Percentiles rank a stretch among this genome's conserved stretches.
These are phyloP conservation scores for Protobothrops mucrosquamatus DNA, from an alignment of 2,113 vertebrate genomes.

Conservation along the genomic window DNA sequence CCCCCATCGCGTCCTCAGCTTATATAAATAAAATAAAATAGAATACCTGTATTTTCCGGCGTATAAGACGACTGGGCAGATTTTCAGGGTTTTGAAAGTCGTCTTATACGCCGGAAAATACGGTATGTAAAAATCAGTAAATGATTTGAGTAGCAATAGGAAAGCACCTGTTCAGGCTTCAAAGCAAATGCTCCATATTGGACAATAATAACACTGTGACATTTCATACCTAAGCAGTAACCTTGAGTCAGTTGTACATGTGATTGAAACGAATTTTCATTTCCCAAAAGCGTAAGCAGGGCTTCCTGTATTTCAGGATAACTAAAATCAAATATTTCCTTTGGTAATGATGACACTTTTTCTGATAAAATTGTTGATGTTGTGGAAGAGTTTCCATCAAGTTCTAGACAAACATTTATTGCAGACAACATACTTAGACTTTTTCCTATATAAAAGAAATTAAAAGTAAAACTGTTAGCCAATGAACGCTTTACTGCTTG, in stretches of 20 bases:
- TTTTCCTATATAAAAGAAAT: slow-evolving; percentile 37
- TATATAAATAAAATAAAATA: too few relatives aligned
- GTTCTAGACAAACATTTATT: slow-evolving; percentile 77
- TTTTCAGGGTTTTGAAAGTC: too few relatives aligned
- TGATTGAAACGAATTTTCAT: slow-evolving; percentile 65
- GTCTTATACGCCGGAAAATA: too few relatives aligned
- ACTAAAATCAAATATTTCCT: background rate
- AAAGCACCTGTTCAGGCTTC: background rate
- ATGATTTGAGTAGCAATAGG: background rate
- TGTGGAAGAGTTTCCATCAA: slow-evolving; percentile 72
- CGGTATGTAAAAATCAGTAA: background rate
- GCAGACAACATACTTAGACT: slow-evolving; percentile 63
- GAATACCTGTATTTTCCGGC: too few relatives aligned
- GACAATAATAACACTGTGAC: background rate
- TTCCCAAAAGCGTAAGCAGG: slow-evolving; percentile 68
- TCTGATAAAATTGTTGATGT: background rate
- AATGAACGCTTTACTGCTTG: background rate
- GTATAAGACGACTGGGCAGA: too few relatives aligned
- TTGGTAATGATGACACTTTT: background rate
- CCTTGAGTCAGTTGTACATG: slow-evolving; percentile 70
- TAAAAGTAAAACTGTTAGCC: slow-evolving; percentile 6
- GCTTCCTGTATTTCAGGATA: slow-evolving; percentile 50
- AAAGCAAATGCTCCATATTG: background rate
- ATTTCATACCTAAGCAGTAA: slow-evolving; percentile 74
- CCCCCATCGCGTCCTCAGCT: too few relatives aligned